Percentiles rank a stretch among this genome's conserved stretches.
These are phyloP conservation scores for Tipula lateralis DNA, from an alignment of 2,888 invertebrate species.

Conservation along the genomic window DNA sequence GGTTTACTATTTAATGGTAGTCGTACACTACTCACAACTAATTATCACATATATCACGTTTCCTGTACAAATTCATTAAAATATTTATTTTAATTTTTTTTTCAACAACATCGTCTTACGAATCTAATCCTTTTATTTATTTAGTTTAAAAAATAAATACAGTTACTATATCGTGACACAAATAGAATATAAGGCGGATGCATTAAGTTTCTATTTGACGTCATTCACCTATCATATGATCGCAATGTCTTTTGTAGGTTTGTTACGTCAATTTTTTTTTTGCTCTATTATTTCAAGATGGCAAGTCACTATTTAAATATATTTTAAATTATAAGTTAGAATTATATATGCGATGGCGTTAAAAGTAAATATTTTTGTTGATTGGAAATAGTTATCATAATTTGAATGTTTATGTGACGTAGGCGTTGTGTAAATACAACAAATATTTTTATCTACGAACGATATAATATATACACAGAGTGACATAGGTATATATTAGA, in stretches of 20 bases:
- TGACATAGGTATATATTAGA: too few species aligned
- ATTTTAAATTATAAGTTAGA: not conserved
- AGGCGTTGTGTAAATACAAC: not conserved
- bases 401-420: not conserved
- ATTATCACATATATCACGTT: not conserved
- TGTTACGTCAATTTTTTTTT: not conserved
- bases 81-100: not conserved
- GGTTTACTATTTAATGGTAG: not conserved
- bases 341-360: not conserved
- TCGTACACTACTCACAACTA: not conserved
- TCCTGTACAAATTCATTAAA: not conserved
- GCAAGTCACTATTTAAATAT: not conserved
- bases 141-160: not conserved
- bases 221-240: constrained; percentile 5
- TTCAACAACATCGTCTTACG: not conserved
- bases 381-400: not conserved
- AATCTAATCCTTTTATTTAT: not conserved
- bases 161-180: not conserved
- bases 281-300: not conserved
- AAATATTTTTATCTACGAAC: not conserved
- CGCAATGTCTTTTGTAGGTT: not conserved
- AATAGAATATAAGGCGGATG: not conserved
- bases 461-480: too few species aligned
- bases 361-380: not conserved
- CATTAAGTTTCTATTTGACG: not conserved